Evolutionary conservation across 2,888 invertebrate species (phyloP).

Genomic region (Acronicta alni): DNA sequence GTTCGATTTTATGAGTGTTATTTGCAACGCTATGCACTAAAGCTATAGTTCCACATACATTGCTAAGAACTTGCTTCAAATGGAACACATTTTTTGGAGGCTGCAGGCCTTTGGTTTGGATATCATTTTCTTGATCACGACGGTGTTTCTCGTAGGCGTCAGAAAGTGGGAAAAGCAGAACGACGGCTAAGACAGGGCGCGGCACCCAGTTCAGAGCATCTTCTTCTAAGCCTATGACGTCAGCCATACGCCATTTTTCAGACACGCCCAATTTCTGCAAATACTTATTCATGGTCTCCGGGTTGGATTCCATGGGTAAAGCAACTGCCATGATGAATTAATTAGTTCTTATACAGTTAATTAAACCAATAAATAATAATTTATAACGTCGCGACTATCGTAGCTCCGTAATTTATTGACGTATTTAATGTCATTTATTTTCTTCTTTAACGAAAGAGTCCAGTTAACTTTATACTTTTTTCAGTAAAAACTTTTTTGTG

Average conservation of each 20-base stretch:
- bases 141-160: conserved; percentile 93
- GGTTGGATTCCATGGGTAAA: conserved; percentile 88
- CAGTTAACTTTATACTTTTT: neutral
- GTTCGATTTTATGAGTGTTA: conserved; percentile 92
- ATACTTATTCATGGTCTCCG: conserved; percentile 91
- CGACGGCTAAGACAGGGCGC: conserved; percentile 94
- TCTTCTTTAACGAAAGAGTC: conserved; percentile 4
- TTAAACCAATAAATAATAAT: conserved; percentile 13
- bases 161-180: conserved; percentile 96
- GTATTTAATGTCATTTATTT: conserved; percentile 12
- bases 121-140: conserved; percentile 89
- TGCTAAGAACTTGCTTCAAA: conserved; percentile 96
- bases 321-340: conserved; percentile 68
- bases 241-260: conserved; percentile 94
- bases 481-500: neutral
- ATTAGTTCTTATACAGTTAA: conserved; percentile 5
- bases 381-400: conserved; percentile 11
- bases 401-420: conserved; percentile 9
- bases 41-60: conserved; percentile 98
- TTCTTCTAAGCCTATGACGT: conserved; percentile 97
- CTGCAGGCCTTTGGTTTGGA: conserved; percentile 87
- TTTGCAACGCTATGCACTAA: conserved; percentile 98
- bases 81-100: conserved; percentile 93
- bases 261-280: conserved; percentile 94
- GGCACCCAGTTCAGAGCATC: conserved; percentile 96